Base-by-base conservation (phyloP, 2,797 vertebrate species). In the Loris lydekkerianus region DNA sequence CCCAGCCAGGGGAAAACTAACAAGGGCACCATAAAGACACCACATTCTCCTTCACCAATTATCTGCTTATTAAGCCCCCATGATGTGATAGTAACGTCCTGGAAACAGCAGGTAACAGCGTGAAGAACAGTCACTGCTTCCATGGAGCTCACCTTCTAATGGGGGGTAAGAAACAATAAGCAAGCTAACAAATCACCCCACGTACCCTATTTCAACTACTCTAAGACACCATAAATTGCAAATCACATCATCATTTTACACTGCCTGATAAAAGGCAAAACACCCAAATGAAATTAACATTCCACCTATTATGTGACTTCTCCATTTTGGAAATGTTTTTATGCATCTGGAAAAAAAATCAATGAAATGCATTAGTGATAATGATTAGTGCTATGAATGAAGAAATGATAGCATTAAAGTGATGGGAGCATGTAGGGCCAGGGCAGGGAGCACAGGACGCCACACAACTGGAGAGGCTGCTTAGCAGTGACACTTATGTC, bases 351-450 rank as follows among this genome's bases (percentile, higher is more conserved):
- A 58, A 58, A 58, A 65, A 86, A 60, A 81, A 43, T 37, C 75
- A 27, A 46, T 27, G 18, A 82, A 25, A 58, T n/a, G 49, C 29
- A 29, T 69, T 43, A 77, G 53, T 67, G 85, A 23, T 31, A 53
- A 75, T 67, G 85, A 23, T 34, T 37, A 75, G 61, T 31, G 18
- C 18, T 37, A 25, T 23, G 17, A 87, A 17, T 23, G 21, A 78
- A 82, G 10, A 56, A 85, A 78, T 0, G 18, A n/a, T 10, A 27
- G 18, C 2, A 81, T 9, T 46, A 7, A 23, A 43, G 31, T 15
- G n/a, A 27, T 0, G 4, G 46, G 17, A 21, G 7, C 17, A 1
- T 0, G 0, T 3, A 40, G 53, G 89, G 7, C 0, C 56, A 58
- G 56, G 56, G 56, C 56, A 21, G 1, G 61, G 9, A 15, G 49